These are phyloP conservation scores for Kryptolebias marmoratus DNA, from an alignment of 2,113 vertebrate species.

Conservation along the genomic window DNA sequence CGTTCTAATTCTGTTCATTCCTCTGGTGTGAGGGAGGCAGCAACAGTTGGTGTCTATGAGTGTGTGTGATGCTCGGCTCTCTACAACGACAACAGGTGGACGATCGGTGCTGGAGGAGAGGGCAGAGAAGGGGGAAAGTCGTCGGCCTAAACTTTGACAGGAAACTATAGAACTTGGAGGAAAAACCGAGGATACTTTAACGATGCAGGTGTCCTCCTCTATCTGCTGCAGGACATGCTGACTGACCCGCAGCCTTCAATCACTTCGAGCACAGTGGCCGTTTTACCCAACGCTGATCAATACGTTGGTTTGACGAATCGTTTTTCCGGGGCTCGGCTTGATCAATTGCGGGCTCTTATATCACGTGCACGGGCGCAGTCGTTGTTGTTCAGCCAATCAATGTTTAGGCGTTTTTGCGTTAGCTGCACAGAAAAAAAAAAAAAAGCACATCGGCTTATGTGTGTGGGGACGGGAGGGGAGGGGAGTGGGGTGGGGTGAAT, in stretches of 20 bases:
- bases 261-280: constrained; percentile 22
- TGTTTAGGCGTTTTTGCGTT: constrained; percentile 32
- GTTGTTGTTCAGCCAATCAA: constrained; percentile 49
- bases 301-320: constrained; percentile 1
- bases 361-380: neutral
- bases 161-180: neutral
- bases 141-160: constrained; percentile 1
- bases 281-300: constrained; percentile 62
- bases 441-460: constrained; percentile 7
- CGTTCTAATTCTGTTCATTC: constrained; percentile 59
- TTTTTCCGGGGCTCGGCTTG: constrained; percentile 12
- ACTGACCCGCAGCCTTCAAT: constrained; percentile 12
- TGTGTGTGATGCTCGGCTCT: constrained; percentile 34
- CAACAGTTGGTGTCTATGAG: constrained; percentile 30
- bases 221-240: constrained; percentile 20
- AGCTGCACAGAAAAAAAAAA: constrained; percentile 18
- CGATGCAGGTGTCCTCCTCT: neutral
- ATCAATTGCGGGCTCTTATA: constrained; percentile 60
- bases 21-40: constrained; percentile 42
- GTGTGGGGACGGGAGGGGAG: neutral
- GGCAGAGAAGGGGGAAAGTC: constrained; percentile 9
- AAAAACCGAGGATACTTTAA: neutral
- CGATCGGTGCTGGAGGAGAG: constrained; percentile 18
- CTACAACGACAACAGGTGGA: constrained; percentile 67
- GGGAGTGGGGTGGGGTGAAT: constrained; percentile 19